phyloP scores from a whole-genome alignment of 1,140 invertebrate species.

The Ceratoteleas bidentatus region DNA sequence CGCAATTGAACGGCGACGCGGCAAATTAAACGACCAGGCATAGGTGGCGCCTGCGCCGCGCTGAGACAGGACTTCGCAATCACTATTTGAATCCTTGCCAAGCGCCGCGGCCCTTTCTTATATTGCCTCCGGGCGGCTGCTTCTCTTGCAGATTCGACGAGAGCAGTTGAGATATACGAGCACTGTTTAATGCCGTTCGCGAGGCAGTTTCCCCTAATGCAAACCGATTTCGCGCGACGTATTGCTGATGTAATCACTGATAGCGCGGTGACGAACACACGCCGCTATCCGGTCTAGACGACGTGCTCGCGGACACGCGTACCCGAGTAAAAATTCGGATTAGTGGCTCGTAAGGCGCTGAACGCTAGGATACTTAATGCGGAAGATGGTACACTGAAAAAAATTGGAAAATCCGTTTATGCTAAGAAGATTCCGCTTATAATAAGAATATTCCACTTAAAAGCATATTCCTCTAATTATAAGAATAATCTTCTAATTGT shows the following conservation, averaged over 20 bases:
- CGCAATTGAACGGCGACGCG: slow-evolving; percentile 27
- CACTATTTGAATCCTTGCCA: slow-evolving; percentile 79
- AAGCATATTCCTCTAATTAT: too few species aligned
- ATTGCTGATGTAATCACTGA: slow-evolving; percentile 74
- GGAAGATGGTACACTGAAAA: too few species aligned
- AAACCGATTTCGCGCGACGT: slow-evolving; percentile 67
- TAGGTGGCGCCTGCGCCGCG: slow-evolving; percentile 52
- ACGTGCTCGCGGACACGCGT: slow-evolving; percentile 68
- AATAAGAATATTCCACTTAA: too few species aligned
- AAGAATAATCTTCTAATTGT: too few species aligned
- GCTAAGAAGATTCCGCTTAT: too few species aligned
- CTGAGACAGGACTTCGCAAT: slow-evolving; percentile 79
- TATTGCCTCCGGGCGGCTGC: slow-evolving; percentile 56
- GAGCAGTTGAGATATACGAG: slow-evolving; percentile 57
- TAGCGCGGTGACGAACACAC: slow-evolving; percentile 72
- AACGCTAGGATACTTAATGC: too few species aligned
- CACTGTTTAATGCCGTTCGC: slow-evolving; percentile 56
- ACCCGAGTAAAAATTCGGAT: slow-evolving; percentile 14
- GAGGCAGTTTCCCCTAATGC: slow-evolving; percentile 71
- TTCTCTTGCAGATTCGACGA: slow-evolving; percentile 61
- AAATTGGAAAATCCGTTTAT: too few species aligned
- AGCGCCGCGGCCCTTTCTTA: slow-evolving; percentile 64
- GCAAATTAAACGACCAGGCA: slow-evolving; percentile 44
- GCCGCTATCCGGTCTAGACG: slow-evolving; percentile 75
- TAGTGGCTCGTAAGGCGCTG: not conserved